Conservation (phyloP, 1,140 invertebrate genomes). For the Drosophila sturtevanti region DNA sequence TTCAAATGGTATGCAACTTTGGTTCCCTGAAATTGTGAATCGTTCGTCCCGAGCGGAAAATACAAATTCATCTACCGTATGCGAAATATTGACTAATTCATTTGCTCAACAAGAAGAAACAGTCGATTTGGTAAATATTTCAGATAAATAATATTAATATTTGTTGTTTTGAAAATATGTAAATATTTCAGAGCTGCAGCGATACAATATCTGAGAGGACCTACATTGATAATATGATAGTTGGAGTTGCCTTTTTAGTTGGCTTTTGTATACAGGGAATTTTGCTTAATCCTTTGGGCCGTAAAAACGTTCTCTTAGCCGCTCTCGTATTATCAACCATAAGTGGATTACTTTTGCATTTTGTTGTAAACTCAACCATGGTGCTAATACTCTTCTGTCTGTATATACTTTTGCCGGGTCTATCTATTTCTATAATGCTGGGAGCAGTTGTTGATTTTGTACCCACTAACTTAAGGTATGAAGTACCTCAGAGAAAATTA, state of each 20-base stretch:
- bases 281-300: slow-evolving; percentile 73
- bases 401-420: slow-evolving; percentile 79
- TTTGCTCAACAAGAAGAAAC: slow-evolving; percentile 18
- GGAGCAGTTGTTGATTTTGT: slow-evolving; percentile 83
- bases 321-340: slow-evolving; percentile 49
- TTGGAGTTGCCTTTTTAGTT: slow-evolving; percentile 76
- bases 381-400: slow-evolving; percentile 80
- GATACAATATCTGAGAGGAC: slow-evolving; percentile 74
- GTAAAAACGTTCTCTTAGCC: slow-evolving; percentile 70
- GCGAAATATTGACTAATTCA: slow-evolving; percentile 57
- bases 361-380: slow-evolving; percentile 58
- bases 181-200: slow-evolving; percentile 62
- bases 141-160: background rate
- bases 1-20: slow-evolving; percentile 81
- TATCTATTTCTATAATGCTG: slow-evolving; percentile 82
- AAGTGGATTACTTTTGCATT: slow-evolving; percentile 70
- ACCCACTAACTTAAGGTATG: slow-evolving; percentile 83
- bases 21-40: slow-evolving; percentile 83
- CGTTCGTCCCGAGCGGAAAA: slow-evolving; percentile 55
- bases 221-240: slow-evolving; percentile 79
- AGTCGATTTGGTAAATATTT: slow-evolving; percentile 24
- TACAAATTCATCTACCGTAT: slow-evolving; percentile 56
- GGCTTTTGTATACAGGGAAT: slow-evolving; percentile 73
- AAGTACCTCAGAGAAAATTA: too few species aligned
- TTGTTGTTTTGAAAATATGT: background rate